Conservation (phyloP, 2,113 vertebrate genomes). For the Melozone crissalis region DNA sequence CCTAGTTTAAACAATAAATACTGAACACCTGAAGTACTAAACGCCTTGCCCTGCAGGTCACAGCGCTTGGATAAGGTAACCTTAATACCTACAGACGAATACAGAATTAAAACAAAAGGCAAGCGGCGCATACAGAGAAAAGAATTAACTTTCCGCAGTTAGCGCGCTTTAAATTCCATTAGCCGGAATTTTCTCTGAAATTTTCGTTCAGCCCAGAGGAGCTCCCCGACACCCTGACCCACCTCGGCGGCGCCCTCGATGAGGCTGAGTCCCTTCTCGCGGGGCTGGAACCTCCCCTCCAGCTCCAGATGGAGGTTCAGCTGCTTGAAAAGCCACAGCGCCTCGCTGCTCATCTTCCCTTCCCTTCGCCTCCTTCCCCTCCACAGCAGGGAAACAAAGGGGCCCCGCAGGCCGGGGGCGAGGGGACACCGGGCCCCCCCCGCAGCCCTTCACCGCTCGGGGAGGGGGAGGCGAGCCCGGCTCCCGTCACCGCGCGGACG, state of each 20-base stretch:
- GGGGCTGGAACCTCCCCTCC: conserved; percentile 87
- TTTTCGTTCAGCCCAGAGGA: neutral
- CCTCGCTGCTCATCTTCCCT: conserved; percentile 79
- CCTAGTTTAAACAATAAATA: neutral
- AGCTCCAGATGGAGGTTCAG: conserved; percentile 86
- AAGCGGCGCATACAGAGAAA: accelerated
- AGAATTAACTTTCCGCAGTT: accelerated
- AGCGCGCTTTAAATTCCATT: accelerated
- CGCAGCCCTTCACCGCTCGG: neutral
- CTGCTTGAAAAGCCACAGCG: conserved; percentile 87
- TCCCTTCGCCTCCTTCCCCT: conserved; percentile 51
- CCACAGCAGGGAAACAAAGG: neutral
- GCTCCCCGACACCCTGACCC: conserved; percentile 63
- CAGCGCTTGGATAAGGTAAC: accelerated
- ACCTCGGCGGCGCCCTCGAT: conserved; percentile 88
- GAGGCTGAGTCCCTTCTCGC: conserved; percentile 85
- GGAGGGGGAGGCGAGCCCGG: conserved; percentile 17
- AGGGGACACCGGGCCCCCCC: neutral
- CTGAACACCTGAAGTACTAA: neutral
- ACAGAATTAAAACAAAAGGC: neutral
- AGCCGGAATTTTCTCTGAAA: too few species aligned
- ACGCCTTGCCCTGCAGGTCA: neutral
- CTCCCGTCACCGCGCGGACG: conserved; percentile 27
- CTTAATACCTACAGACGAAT: accelerated
- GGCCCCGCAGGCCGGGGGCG: too few species aligned